phyloP scores from a whole-genome alignment of 2,888 invertebrate genomes.

The Drosophila trichaetosa region DNA sequence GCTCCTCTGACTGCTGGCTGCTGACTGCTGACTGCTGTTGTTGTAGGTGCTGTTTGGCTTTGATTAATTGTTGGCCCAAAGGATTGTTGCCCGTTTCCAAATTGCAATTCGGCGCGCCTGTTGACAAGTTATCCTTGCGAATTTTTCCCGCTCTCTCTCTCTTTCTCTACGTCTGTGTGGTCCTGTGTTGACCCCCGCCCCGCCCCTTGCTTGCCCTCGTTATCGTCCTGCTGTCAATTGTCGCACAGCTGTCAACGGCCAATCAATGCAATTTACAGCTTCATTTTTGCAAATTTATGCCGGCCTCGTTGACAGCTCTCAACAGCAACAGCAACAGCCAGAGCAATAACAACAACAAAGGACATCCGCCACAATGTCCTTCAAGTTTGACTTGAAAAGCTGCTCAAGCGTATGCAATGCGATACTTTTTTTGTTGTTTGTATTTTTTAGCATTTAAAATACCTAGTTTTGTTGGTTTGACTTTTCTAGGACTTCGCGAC shows the following conservation, averaged over 20 bases:
- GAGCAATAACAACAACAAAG: slow-evolving; percentile 28
- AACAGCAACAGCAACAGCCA: slow-evolving; percentile 35
- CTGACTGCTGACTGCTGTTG: slow-evolving; percentile 38
- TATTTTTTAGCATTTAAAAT: slow-evolving; percentile 52
- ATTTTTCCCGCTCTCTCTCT: slow-evolving; percentile 1
- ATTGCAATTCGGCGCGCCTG: slow-evolving; percentile 77
- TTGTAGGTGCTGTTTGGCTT: slow-evolving; percentile 59
- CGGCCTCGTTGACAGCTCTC: slow-evolving; percentile 61
- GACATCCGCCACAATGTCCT: slow-evolving; percentile 58
- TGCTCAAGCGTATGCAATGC: slow-evolving; percentile 72
- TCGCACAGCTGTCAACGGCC: slow-evolving; percentile 73
- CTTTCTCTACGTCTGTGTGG: slow-evolving; percentile 25
- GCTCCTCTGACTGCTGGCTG: slow-evolving; percentile 2
- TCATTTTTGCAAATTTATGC: slow-evolving; percentile 73
- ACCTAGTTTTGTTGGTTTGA: slow-evolving; percentile 33
- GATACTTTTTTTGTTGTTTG: slow-evolving; percentile 58
- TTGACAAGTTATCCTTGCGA: slow-evolving; percentile 69
- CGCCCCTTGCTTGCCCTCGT: slow-evolving; percentile 25
- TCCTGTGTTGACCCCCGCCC: slow-evolving; percentile 18
- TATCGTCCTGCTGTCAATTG: slow-evolving; percentile 66
- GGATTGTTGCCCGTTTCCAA: slow-evolving; percentile 74
- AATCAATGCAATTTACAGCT: slow-evolving; percentile 79
- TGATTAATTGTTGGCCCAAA: slow-evolving; percentile 69
- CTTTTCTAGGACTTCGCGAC: slow-evolving; percentile 75
- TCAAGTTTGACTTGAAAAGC: slow-evolving; percentile 70